phyloP scores from a whole-genome alignment of 2,888 invertebrate species.

The Oligia strigilis region DNA sequence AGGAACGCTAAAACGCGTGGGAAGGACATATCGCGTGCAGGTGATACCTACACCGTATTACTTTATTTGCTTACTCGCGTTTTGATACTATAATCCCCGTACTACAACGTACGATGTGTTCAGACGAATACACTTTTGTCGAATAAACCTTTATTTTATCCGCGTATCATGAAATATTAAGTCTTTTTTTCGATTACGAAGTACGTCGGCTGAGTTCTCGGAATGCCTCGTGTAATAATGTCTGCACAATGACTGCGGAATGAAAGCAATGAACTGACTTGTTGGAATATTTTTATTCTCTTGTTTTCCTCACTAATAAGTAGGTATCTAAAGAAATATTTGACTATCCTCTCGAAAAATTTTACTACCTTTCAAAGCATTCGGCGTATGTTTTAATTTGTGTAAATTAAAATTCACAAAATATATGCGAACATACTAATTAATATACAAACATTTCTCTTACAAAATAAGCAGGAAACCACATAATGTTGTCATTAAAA shows the following conservation, averaged over 20 bases:
- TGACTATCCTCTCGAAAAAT: slow-evolving; percentile 6
- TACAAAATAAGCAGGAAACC: slow-evolving; percentile 37
- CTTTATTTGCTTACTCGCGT: slow-evolving; percentile 79
- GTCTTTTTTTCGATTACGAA: slow-evolving; percentile 75
- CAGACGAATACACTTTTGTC: slow-evolving; percentile 72
- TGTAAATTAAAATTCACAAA: slow-evolving; percentile 23
- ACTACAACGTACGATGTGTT: slow-evolving; percentile 74
- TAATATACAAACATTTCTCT: slow-evolving; percentile 33
- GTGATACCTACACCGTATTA: slow-evolving; percentile 77
- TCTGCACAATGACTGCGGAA: slow-evolving; percentile 66
- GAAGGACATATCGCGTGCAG: slow-evolving; percentile 79
- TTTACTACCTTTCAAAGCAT: slow-evolving; percentile 7
- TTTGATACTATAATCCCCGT: slow-evolving; percentile 71
- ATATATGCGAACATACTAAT: slow-evolving; percentile 20
- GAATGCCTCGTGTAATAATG: slow-evolving; percentile 68
- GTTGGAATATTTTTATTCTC: slow-evolving; percentile 61
- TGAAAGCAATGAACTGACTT: slow-evolving; percentile 70
- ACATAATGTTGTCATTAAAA: slow-evolving; percentile 39
- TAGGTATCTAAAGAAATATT: slow-evolving; percentile 16
- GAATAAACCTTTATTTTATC: slow-evolving; percentile 85
- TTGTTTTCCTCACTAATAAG: slow-evolving; percentile 45
- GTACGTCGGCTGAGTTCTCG: slow-evolving; percentile 66
- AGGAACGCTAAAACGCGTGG: slow-evolving; percentile 75
- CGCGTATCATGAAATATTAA: slow-evolving; percentile 76
- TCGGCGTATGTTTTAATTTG: slow-evolving; percentile 17